Percentiles rank a stretch among this genome's conserved stretches.
Conservation (phyloP, 1,140 invertebrate species). For the Metopolophium dirhodum region DNA sequence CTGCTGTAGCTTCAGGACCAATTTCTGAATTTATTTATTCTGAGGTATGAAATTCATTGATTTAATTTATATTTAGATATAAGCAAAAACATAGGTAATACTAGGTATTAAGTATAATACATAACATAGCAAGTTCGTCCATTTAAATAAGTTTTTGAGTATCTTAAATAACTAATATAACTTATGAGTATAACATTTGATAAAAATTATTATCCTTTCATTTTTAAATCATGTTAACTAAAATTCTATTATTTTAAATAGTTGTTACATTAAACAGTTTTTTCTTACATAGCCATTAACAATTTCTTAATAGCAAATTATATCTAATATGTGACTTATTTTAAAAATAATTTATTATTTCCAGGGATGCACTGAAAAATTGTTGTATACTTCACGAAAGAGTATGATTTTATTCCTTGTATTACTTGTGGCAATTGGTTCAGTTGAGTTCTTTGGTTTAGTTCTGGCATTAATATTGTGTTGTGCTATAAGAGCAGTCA, state of each 20-base stretch:
- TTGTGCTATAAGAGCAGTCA: slow-evolving; percentile 69
- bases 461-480: slow-evolving; percentile 80
- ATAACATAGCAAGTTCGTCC: neutral
- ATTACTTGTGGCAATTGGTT: slow-evolving; percentile 70
- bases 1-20: slow-evolving; percentile 65
- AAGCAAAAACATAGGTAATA: neutral
- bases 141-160: neutral
- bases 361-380: slow-evolving; percentile 77
- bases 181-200: neutral
- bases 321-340: neutral
- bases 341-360: slow-evolving; percentile 52
- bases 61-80: neutral
- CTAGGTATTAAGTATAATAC: neutral
- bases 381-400: slow-evolving; percentile 70
- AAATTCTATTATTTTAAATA: neutral
- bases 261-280: neutral
- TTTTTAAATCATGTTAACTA: neutral
- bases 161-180: neutral
- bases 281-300: neutral
- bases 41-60: slow-evolving; percentile 64
- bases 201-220: neutral
- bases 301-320: neutral
- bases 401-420: slow-evolving; percentile 72
- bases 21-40: slow-evolving; percentile 66
- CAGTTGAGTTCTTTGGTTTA: slow-evolving; percentile 76